Conservation (phyloP, 2,797 vertebrate species). For the Gobionotothen gibberifrons region DNA sequence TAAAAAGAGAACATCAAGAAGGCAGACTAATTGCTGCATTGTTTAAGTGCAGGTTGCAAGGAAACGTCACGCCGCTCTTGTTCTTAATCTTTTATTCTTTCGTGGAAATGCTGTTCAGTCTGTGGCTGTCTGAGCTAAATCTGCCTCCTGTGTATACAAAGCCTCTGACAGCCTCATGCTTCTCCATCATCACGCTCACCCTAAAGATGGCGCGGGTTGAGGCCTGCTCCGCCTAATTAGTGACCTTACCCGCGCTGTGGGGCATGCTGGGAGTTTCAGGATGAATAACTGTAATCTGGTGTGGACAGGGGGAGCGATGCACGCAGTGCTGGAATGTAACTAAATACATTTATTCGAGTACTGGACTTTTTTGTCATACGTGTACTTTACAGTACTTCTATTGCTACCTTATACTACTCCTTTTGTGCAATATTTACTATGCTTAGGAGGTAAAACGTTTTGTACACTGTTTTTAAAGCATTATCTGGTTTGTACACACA, state of each 20-base stretch:
- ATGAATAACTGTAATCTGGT: slow-evolving; percentile 58
- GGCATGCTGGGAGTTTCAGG: slow-evolving; percentile 48
- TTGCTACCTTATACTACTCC: no score
- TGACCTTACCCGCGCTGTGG: slow-evolving; percentile 36
- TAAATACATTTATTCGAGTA: no score
- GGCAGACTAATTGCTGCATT: neutral
- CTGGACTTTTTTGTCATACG: no score
- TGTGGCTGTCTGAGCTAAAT: slow-evolving; percentile 36
- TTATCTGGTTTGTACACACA: no score
- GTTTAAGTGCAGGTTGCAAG: no score
- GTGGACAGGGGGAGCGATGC: slow-evolving; percentile 20
- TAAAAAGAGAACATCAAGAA: neutral
- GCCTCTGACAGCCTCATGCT: slow-evolving; percentile 16
- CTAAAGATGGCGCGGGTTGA: slow-evolving; percentile 35
- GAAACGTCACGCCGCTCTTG: neutral
- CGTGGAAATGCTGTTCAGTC: neutral
- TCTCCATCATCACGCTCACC: slow-evolving; percentile 29
- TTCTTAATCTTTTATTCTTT: slow-evolving; percentile 18
- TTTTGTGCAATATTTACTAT: no score
- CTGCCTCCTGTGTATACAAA: slow-evolving; percentile 25
- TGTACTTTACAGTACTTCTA: no score
- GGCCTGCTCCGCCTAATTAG: slow-evolving; percentile 58
- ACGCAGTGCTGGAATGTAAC: neutral
- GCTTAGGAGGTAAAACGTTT: no score
- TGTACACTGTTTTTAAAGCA: no score